Evolutionary conservation across 2,888 invertebrate genomes (phyloP).

Genomic region (Tinea semifulvella): DNA sequence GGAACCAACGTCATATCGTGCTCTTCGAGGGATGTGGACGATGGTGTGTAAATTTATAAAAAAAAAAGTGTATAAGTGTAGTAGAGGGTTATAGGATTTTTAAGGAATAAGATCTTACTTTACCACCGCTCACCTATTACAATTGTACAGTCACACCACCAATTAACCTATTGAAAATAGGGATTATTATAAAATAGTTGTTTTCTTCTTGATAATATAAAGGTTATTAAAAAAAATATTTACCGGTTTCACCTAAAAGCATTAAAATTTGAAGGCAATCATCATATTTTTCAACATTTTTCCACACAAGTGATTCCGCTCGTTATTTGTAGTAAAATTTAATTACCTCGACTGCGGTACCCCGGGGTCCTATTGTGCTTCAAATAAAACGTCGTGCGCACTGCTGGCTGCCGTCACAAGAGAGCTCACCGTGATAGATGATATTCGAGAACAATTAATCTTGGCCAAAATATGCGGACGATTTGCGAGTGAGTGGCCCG

Average conservation of each 20-base stretch:
- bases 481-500: slow-evolving; percentile 64
- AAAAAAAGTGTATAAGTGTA: no score
- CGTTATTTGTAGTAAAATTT: slow-evolving; percentile 45
- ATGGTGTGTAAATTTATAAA: no score
- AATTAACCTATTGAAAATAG: no score
- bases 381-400: slow-evolving; percentile 62
- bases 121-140: no score
- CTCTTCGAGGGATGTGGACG: no score
- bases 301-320: slow-evolving; percentile 21
- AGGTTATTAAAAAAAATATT: no score
- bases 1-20: no score
- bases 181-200: no score
- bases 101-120: no score
- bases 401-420: slow-evolving; percentile 57
- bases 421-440: slow-evolving; percentile 65
- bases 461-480: slow-evolving; percentile 66
- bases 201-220: no score
- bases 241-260: slow-evolving; percentile 25
- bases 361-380: slow-evolving; percentile 47
- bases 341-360: slow-evolving; percentile 46
- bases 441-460: slow-evolving; percentile 67
- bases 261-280: slow-evolving; percentile 24
- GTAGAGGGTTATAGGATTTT: no score
- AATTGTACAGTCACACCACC: no score
- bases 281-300: slow-evolving; percentile 20